Evolutionary conservation across 2,797 vertebrate species (phyloP).

Genomic region (Nyctibius grandis): DNA sequence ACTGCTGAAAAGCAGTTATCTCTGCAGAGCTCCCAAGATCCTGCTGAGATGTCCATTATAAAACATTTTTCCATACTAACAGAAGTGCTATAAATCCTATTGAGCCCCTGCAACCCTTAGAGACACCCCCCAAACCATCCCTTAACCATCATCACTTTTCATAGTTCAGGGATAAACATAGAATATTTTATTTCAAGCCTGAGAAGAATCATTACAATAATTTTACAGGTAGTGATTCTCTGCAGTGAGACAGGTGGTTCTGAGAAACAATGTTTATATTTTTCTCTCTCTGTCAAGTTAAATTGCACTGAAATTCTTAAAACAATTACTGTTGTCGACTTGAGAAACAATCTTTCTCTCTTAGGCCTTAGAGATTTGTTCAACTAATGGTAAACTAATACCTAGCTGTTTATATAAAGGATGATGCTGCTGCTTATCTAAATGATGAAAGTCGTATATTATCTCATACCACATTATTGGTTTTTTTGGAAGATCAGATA

Average conservation of each 20-base stretch:
- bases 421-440: neutral
- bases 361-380: neutral
- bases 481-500: neutral
- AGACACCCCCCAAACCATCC: neutral
- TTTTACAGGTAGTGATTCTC: neutral
- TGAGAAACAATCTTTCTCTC: neutral
- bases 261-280: neutral
- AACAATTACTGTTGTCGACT: neutral
- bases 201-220: neutral
- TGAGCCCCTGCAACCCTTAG: neutral
- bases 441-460: neutral
- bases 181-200: neutral
- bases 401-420: neutral
- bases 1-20: constrained; percentile 8
- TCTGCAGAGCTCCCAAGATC: neutral
- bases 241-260: neutral
- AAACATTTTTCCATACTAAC: neutral
- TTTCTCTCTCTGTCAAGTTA: neutral
- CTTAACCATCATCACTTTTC: neutral
- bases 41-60: neutral
- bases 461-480: neutral
- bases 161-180: neutral
- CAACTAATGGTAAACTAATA: neutral
- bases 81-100: constrained; percentile 3
- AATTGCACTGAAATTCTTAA: neutral